phyloP scores from a whole-genome alignment of 1,140 invertebrate genomes.

The Drosophila mojavensis region DNA sequence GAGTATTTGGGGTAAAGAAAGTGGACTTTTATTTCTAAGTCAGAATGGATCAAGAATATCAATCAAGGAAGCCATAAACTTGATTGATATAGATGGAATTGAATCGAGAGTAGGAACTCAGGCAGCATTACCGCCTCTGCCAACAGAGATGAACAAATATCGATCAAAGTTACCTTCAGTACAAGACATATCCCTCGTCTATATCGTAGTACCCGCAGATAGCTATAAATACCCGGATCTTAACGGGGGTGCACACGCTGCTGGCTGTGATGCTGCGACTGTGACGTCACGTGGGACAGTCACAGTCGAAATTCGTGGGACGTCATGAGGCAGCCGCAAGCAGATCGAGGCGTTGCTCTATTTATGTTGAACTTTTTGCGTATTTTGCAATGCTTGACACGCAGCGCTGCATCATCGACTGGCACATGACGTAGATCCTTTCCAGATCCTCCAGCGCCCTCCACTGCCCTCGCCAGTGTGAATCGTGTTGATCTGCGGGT shows the following conservation, averaged over 20 bases:
- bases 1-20: too few species aligned
- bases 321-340: constrained; percentile 44
- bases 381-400: background rate
- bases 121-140: too few species aligned
- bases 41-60: too few species aligned
- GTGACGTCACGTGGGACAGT: constrained; percentile 55
- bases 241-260: constrained; percentile 36
- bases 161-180: too few species aligned
- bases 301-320: constrained; percentile 45
- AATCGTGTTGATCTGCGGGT: constrained; percentile 38
- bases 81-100: too few species aligned
- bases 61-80: too few species aligned
- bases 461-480: background rate
- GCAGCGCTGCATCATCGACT: constrained; percentile 25
- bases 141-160: too few species aligned
- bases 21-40: too few species aligned
- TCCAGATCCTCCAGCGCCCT: constrained; percentile 1
- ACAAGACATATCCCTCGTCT: too few species aligned
- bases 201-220: too few species aligned
- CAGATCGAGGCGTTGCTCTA: background rate
- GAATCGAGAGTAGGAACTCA: too few species aligned
- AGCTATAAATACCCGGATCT: too few species aligned
- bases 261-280: constrained; percentile 22
- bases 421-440: constrained; percentile 51
- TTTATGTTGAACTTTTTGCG: constrained; percentile 34